Conservation (phyloP, 2,797 vertebrate species). For the Cynopterus sphinx region DNA sequence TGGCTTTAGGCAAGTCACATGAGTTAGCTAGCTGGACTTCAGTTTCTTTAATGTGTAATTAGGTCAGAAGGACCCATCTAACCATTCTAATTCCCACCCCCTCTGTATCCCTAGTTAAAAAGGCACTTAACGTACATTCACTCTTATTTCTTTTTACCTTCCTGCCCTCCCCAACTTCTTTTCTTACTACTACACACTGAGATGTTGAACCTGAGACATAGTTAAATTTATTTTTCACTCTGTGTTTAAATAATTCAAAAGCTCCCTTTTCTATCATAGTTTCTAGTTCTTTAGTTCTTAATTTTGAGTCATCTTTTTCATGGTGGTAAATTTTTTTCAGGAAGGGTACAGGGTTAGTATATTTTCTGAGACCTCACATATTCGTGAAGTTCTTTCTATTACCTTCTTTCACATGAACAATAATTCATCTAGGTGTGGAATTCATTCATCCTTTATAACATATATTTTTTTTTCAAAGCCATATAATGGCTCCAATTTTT, state of each 20-base stretch:
- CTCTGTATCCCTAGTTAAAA: neutral
- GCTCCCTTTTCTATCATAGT: neutral
- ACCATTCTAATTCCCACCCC: neutral
- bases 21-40: neutral
- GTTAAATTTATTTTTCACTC: neutral
- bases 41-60: neutral
- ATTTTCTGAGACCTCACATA: neutral
- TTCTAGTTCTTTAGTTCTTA: neutral
- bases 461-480: neutral
- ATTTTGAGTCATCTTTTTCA: conserved; percentile 8
- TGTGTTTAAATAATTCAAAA: neutral
- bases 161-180: neutral
- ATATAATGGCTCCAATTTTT: neutral
- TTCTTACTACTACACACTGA: neutral
- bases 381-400: neutral
- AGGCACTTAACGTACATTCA: neutral
- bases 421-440: neutral
- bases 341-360: neutral
- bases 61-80: neutral
- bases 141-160: neutral
- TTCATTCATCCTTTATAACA: neutral
- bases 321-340: neutral
- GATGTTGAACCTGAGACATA: neutral
- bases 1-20: neutral
- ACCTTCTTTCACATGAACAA: neutral